Evolutionary conservation across 2,113 vertebrate genomes (phyloP).

Genomic region (Psittacula cyanocephala): DNA sequence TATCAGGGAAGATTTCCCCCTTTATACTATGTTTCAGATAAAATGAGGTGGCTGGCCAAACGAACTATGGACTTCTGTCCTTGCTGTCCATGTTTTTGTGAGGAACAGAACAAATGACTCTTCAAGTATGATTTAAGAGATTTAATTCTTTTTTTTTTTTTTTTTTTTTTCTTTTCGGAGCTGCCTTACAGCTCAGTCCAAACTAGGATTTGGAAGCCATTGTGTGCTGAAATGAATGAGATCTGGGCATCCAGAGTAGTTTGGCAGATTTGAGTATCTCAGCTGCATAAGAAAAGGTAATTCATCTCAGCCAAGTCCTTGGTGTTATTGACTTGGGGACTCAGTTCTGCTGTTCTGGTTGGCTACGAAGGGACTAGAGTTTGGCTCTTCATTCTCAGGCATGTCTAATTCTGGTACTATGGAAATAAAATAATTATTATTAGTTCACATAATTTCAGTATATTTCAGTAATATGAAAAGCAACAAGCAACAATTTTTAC

Average conservation of each 20-base stretch:
- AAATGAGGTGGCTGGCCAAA: background rate
- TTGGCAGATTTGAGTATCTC: background rate
- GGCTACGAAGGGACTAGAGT: background rate
- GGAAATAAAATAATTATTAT: background rate
- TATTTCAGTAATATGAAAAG: background rate
- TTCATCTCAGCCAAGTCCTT: background rate
- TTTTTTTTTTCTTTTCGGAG: background rate
- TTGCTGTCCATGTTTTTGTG: background rate
- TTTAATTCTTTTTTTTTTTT: background rate
- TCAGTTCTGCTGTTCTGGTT: background rate
- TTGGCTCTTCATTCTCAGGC: background rate
- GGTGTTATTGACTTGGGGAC: background rate
- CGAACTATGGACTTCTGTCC: background rate
- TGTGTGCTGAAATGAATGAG: background rate
- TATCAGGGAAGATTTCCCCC: background rate
- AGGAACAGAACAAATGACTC: background rate
- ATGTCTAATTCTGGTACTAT: background rate
- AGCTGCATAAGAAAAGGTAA: background rate
- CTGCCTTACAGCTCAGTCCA: background rate
- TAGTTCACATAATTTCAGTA: background rate
- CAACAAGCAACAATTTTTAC: background rate
- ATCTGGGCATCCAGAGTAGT: background rate
- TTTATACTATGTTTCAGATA: accelerated
- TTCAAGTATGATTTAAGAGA: background rate
- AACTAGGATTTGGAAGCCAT: background rate